Conservation (phyloP, 92 coral and sea anemone genomes). For the Anthopleura xanthogrammica region DNA sequence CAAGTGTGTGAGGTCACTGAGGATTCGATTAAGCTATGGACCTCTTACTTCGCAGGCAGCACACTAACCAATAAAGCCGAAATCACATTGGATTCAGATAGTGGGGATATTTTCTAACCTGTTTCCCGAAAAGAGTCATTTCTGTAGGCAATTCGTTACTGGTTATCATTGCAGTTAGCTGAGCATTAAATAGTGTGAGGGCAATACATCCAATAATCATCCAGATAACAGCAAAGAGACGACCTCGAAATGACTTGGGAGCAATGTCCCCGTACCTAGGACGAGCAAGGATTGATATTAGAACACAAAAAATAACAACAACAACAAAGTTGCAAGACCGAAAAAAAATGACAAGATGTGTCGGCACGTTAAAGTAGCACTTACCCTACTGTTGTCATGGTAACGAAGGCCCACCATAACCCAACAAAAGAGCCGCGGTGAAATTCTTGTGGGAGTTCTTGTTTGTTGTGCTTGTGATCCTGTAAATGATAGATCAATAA, state of each 20-base stretch:
- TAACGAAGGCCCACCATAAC: slow-evolving; percentile 48
- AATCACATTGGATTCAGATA: no score
- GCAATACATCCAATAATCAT: slow-evolving; percentile 50
- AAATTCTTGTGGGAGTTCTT: slow-evolving; percentile 44
- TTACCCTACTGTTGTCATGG: slow-evolving; percentile 50
- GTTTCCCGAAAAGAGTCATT: slow-evolving; percentile 28
- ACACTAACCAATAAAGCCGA: no score
- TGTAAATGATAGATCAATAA: background rate
- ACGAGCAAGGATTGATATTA: no score
- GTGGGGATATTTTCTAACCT: background rate
- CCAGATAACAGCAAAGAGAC: slow-evolving; percentile 44
- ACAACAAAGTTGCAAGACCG: no score
- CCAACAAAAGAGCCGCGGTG: slow-evolving; percentile 48
- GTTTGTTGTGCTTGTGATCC: slow-evolving; percentile 43
- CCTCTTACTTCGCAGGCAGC: no score
- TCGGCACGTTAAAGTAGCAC: background rate
- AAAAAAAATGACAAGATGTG: background rate
- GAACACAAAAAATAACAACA: no score
- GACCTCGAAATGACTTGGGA: slow-evolving; percentile 43
- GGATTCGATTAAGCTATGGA: no score
- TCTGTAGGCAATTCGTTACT: slow-evolving; percentile 41
- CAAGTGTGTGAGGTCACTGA: no score
- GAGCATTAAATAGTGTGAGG: slow-evolving; percentile 41
- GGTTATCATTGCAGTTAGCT: slow-evolving; percentile 43
- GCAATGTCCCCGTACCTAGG: slow-evolving; percentile 44